Conservation (phyloP, 2,888 invertebrate species). For the Microctonus aethiopoides region DNA sequence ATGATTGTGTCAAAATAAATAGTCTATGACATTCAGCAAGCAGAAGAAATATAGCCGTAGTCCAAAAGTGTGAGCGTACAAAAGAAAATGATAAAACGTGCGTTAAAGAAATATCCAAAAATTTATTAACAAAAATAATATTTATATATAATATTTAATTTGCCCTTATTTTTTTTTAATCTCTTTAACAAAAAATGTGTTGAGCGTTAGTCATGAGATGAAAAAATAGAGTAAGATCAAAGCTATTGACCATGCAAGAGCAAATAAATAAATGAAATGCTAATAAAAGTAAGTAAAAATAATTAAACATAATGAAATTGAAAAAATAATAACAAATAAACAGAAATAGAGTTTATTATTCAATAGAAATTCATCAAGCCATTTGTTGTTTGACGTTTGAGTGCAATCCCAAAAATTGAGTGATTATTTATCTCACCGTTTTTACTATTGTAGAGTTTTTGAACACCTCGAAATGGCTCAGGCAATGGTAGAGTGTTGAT, state of each 20-base stretch:
- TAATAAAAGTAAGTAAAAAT: constrained; percentile 6
- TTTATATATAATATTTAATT: not conserved
- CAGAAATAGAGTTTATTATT: not conserved
- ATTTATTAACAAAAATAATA: not conserved
- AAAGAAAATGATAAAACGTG: constrained; percentile 5
- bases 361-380: constrained; percentile 5
- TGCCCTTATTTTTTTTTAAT: not conserved
- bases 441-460: constrained; percentile 78
- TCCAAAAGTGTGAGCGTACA: constrained; percentile 12
- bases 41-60: not conserved
- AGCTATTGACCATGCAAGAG: not conserved
- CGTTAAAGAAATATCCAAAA: constrained; percentile 24
- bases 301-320: not conserved
- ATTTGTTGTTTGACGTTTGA: constrained; percentile 32
- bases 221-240: not conserved
- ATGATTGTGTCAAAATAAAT: constrained; percentile 1
- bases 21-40: not conserved
- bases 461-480: constrained; percentile 75
- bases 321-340: not conserved
- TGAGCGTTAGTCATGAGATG: not conserved
- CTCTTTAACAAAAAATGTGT: not conserved
- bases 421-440: constrained; percentile 66
- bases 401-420: constrained; percentile 36
- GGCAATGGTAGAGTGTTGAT: constrained; percentile 76
- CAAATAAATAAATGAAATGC: constrained; percentile 6